These are phyloP conservation scores for Drosophila saltans DNA, from an alignment of 1,140 invertebrate species.

Conservation along the genomic window DNA sequence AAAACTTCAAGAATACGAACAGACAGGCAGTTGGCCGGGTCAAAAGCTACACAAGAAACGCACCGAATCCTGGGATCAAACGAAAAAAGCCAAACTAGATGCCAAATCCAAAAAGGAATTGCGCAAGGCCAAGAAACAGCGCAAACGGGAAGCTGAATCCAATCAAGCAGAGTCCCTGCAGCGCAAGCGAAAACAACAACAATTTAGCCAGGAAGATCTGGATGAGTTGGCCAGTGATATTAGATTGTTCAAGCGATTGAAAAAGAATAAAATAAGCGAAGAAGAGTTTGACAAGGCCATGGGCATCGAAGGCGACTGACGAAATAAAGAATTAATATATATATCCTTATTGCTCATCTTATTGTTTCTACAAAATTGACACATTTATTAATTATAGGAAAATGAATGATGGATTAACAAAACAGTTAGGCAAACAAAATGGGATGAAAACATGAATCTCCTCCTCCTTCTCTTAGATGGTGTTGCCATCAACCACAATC, in stretches of 20 bases:
- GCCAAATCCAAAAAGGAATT: conserved; percentile 86
- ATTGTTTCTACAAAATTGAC: not conserved
- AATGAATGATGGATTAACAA: conserved; percentile 39
- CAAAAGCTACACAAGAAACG: conserved; percentile 86
- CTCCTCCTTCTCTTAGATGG: conserved; percentile 32
- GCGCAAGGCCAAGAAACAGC: conserved; percentile 86
- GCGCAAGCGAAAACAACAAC: conserved; percentile 84
- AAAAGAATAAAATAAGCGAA: conserved; percentile 90
- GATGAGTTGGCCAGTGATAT: conserved; percentile 93
- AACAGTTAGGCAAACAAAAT: conserved; percentile 48
- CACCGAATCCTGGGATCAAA: conserved; percentile 91
- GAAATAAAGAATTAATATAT: conserved; percentile 6
- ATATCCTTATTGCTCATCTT: too few species aligned
- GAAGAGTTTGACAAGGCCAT: conserved; percentile 87
- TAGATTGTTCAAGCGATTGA: conserved; percentile 93
- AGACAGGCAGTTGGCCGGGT: conserved; percentile 91
- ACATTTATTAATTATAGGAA: conserved; percentile 48
- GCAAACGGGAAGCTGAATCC: conserved; percentile 75
- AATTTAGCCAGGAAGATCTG: conserved; percentile 90
- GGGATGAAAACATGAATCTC: conserved; percentile 31
- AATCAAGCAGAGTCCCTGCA: conserved; percentile 81
- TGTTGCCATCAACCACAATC: conserved; percentile 86
- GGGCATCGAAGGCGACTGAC: conserved; percentile 75
- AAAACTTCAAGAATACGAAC: conserved; percentile 89
- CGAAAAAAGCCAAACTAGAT: conserved; percentile 90